phyloP scores from a whole-genome alignment of 1,140 invertebrate genomes.

The Bombus waltoni region DNA sequence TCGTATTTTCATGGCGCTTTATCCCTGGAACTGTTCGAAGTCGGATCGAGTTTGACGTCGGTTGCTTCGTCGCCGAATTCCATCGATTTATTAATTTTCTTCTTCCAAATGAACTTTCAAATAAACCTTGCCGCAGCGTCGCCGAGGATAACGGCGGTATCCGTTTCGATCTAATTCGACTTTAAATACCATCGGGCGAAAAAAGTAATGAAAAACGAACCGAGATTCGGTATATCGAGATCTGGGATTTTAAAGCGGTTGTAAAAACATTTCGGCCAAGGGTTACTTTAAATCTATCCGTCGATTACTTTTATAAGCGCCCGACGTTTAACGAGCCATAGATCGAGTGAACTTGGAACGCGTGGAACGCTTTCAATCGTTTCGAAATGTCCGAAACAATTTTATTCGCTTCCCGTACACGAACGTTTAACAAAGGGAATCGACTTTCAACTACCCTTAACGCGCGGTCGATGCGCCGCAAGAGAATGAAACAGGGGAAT shows the following conservation, averaged over 20 bases:
- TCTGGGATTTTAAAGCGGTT: too few relatives aligned
- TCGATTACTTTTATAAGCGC: neutral
- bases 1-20: too few relatives aligned
- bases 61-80: neutral
- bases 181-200: too few relatives aligned
- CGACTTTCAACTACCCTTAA: neutral
- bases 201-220: neutral
- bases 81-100: neutral
- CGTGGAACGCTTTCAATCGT: neutral
- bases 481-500: neutral
- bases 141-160: neutral
- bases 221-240: neutral
- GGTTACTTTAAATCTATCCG: neutral
- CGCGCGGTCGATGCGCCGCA: neutral
- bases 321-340: neutral
- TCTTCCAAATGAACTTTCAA: neutral
- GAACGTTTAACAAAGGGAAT: neutral
- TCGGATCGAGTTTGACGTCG: neutral
- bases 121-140: neutral
- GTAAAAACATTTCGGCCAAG: neutral
- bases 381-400: constrained; percentile 2
- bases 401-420: neutral
- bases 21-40: neutral
- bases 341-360: neutral
- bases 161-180: neutral